phyloP scores from a whole-genome alignment of 2,888 invertebrate genomes.

The Neocrepidodera transversa region DNA sequence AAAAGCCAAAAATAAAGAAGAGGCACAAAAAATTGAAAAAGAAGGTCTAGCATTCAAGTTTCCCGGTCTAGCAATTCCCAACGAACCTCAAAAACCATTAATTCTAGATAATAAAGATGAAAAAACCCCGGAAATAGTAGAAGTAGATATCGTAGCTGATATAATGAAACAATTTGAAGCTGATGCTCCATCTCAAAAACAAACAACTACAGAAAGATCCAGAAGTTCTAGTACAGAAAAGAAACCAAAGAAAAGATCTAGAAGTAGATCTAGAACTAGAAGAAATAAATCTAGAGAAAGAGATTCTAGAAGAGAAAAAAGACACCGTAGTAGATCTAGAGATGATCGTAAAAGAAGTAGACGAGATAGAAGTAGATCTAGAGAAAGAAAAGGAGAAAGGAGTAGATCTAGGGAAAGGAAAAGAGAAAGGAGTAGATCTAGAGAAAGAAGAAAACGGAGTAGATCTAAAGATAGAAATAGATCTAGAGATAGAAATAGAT shows the following conservation, averaged over 20 bases:
- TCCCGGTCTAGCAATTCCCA: constrained; percentile 82
- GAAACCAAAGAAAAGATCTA: constrained; percentile 26
- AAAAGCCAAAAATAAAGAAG: constrained; percentile 46
- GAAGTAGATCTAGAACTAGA: constrained; percentile 46
- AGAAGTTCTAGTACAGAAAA: constrained; percentile 20
- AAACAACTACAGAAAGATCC: constrained; percentile 34
- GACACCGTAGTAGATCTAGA: constrained; percentile 38
- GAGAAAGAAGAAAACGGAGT: constrained; percentile 50
- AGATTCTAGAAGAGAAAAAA: constrained; percentile 21
- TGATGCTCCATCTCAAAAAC: constrained; percentile 72
- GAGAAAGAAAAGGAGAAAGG: constrained; percentile 52
- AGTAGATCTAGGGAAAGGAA: constrained; percentile 43
- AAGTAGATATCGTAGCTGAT: constrained; percentile 71
- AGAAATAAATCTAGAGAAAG: constrained; percentile 45
- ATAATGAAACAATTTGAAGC: constrained; percentile 88
- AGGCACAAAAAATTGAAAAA: constrained; percentile 42
- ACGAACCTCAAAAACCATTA: constrained; percentile 67
- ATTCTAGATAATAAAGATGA: constrained; percentile 56
- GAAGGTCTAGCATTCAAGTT: constrained; percentile 74
- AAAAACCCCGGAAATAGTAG: constrained; percentile 47
- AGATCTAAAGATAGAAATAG: constrained; percentile 45
- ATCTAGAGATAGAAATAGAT: constrained; percentile 39
- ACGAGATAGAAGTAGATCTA: constrained; percentile 50
- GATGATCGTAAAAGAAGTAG: constrained; percentile 44
- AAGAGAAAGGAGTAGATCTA: constrained; percentile 50